Evolutionary conservation across 2,888 invertebrate genomes (phyloP).

Genomic region (Polia nebulosa): DNA sequence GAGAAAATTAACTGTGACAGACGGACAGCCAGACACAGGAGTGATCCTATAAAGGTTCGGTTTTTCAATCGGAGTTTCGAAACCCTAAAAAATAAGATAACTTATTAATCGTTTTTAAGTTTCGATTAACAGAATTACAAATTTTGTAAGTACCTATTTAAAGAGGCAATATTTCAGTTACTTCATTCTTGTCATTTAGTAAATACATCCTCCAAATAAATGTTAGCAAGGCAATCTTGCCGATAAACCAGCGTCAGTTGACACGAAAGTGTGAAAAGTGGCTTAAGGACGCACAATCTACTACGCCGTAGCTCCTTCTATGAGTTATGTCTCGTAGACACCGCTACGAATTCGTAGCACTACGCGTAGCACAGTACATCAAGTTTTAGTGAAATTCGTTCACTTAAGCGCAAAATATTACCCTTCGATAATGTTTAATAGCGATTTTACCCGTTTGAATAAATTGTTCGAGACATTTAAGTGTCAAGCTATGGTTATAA

Average conservation of each 20-base stretch:
- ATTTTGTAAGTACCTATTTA: too few species aligned
- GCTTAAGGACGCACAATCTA: slow-evolving; percentile 19
- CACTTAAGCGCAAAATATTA: slow-evolving; percentile 43
- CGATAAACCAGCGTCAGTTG: neutral
- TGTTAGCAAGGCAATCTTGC: neutral
- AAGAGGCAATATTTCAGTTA: neutral
- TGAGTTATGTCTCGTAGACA: slow-evolving; percentile 53
- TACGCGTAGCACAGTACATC: slow-evolving; percentile 63
- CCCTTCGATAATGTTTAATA: slow-evolving; percentile 16
- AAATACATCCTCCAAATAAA: neutral
- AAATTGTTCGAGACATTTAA: neutral
- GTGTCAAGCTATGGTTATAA: neutral
- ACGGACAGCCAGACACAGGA: too few species aligned
- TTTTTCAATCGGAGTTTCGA: too few species aligned
- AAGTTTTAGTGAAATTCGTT: slow-evolving; percentile 45
- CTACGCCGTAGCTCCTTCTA: slow-evolving; percentile 56
- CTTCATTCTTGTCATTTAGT: too few species aligned
- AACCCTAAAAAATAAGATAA: too few species aligned
- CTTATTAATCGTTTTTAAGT: too few species aligned
- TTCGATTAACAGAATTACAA: too few species aligned
- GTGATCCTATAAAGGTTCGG: too few species aligned
- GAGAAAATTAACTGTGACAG: too few species aligned
- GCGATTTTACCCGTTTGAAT: slow-evolving; percentile 11
- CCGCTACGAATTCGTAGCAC: slow-evolving; percentile 66
- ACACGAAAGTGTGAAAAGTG: slow-evolving; percentile 21